A percentile compares a stretch with the other conserved stretches of the same genome.
phyloP scores from a whole-genome alignment of 2,888 invertebrate species.

The Rhagophthalmus giganteus region DNA sequence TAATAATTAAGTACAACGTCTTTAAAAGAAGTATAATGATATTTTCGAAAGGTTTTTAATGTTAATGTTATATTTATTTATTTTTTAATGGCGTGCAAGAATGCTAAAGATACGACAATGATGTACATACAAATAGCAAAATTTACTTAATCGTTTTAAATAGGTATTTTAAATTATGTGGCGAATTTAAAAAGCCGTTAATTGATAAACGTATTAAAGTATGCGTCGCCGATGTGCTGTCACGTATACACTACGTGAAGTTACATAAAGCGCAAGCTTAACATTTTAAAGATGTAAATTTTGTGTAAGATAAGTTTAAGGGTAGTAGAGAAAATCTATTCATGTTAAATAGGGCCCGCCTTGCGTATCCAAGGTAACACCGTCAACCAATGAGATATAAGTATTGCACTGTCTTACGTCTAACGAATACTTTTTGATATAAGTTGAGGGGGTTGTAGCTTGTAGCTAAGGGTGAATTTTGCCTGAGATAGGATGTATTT shows the following conservation, averaged over 20 bases:
- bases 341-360: constrained; percentile 35
- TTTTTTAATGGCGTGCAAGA: no score
- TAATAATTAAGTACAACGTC: no score
- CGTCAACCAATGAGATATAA: constrained; percentile 54
- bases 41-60: no score
- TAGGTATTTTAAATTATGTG: no score
- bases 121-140: no score
- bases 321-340: constrained; percentile 31
- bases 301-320: constrained; percentile 43
- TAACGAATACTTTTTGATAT: constrained; percentile 43
- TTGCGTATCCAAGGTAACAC: constrained; percentile 51
- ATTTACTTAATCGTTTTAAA: no score
- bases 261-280: background rate
- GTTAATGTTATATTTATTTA: no score
- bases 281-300: constrained; percentile 26
- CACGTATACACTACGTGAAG: background rate
- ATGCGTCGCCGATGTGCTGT: background rate
- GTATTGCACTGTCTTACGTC: constrained; percentile 53
- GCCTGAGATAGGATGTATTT: constrained; percentile 50
- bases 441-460: constrained; percentile 46
- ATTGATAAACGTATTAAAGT: no score
- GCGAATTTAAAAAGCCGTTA: no score
- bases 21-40: no score
- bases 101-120: no score
- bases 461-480: constrained; percentile 47